Evolutionary conservation across 1,140 invertebrate species (phyloP).

Genomic region (Contarinia nasturtii): DNA sequence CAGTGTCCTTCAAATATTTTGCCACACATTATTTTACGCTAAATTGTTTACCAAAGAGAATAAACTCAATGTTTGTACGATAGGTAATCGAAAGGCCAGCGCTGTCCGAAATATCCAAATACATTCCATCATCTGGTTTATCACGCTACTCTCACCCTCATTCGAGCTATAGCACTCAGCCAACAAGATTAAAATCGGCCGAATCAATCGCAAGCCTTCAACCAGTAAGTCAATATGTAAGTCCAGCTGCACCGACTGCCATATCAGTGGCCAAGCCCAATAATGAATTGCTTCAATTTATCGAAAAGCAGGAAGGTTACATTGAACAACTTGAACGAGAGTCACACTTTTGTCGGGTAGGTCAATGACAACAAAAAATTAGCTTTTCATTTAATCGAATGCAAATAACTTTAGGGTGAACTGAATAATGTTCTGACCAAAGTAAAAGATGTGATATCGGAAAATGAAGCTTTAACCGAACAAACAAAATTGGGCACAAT

Average conservation of each 20-base stretch:
- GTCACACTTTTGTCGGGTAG: slow-evolving; percentile 52
- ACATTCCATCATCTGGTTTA: slow-evolving; percentile 12
- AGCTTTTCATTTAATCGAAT: no score
- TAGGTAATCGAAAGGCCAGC: slow-evolving; percentile 20
- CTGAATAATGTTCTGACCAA: slow-evolving; percentile 50
- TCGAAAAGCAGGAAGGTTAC: slow-evolving; percentile 66
- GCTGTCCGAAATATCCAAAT: slow-evolving; percentile 23
- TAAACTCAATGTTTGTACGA: neutral
- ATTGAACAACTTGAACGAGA: slow-evolving; percentile 66
- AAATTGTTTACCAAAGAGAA: no score
- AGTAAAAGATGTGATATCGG: slow-evolving; percentile 61
- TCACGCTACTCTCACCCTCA: no score
- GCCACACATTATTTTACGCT: no score
- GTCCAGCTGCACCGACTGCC: slow-evolving; percentile 2
- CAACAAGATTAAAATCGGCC: neutral
- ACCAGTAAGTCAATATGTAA: slow-evolving; percentile 1
- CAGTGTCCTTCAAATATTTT: neutral
- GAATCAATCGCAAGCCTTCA: neutral
- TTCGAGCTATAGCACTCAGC: neutral
- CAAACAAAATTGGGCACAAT: slow-evolving; percentile 37
- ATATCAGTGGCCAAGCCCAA: slow-evolving; percentile 7
- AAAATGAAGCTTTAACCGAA: slow-evolving; percentile 60
- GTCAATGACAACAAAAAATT: slow-evolving; percentile 2
- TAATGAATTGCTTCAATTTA: slow-evolving; percentile 43
- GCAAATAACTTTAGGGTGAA: slow-evolving; percentile 30